Conservation (phyloP, 2,888 invertebrate genomes). For the Tipula lateralis region DNA sequence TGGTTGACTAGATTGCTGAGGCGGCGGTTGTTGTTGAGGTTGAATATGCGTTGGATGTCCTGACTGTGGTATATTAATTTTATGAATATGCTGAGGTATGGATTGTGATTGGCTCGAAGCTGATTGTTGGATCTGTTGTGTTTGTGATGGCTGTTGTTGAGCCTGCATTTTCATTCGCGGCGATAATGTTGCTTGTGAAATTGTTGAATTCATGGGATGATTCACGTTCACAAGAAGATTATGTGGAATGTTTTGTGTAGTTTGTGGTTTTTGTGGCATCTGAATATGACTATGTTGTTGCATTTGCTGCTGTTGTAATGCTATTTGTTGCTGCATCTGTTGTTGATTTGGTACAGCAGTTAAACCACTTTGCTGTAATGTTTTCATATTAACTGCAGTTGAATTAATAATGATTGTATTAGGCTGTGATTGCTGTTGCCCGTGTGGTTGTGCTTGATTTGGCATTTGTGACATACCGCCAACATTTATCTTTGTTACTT, state of each 20-base stretch:
- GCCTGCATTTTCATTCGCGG: neutral
- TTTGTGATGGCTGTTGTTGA: constrained; percentile 33
- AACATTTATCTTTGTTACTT: constrained; percentile 31
- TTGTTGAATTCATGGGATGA: constrained; percentile 39
- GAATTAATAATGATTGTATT: neutral
- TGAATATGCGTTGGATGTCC: constrained; percentile 43
- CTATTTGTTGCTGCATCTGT: neutral
- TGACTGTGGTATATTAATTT: neutral
- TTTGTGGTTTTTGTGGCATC: constrained; percentile 36
- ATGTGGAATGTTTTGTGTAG: constrained; percentile 31
- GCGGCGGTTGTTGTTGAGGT: constrained; percentile 40
- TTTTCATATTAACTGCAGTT: neutral
- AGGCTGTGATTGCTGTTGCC: neutral
- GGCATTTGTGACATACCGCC: neutral
- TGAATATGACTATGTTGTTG: constrained; percentile 12
- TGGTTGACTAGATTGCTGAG: constrained; percentile 31
- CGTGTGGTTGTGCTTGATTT: constrained; percentile 36
- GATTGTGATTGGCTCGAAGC: neutral
- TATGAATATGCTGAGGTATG: constrained; percentile 35
- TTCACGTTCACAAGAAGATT: constrained; percentile 42
- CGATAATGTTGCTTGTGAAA: constrained; percentile 36
- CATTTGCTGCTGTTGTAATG: constrained; percentile 35
- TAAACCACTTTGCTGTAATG: neutral
- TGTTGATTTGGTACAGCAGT: neutral
- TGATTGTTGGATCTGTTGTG: constrained; percentile 39